Conservation (phyloP, 2,113 vertebrate species). For the Tetrao urogallus region DNA sequence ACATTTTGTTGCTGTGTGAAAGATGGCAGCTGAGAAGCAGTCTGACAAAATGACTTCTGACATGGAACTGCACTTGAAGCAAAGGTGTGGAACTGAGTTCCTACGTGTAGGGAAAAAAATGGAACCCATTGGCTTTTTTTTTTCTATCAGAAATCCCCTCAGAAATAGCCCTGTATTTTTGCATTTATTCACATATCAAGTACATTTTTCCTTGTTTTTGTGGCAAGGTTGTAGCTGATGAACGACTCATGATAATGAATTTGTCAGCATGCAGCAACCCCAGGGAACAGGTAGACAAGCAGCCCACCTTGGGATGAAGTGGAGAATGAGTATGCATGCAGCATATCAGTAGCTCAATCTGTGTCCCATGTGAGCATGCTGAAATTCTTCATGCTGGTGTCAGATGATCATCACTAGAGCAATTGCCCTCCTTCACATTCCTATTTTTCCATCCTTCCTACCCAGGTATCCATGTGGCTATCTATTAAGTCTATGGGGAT, state of each 20-base stretch:
- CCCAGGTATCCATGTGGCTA: not conserved
- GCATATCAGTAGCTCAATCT: accelerated
- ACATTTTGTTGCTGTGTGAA: not conserved
- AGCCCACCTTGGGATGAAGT: not conserved
- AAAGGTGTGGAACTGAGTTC: too few species aligned
- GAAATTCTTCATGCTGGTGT: not conserved
- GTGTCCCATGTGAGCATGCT: not conserved
- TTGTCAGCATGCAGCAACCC: not conserved
- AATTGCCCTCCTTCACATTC: not conserved
- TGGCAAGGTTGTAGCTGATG: not conserved
- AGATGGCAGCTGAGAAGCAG: not conserved
- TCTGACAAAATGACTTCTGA: not conserved
- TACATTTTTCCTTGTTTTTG: not conserved
- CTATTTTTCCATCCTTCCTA: not conserved
- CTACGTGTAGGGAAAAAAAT: not conserved
- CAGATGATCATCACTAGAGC: not conserved
- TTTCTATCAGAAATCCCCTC: not conserved
- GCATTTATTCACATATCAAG: not conserved
- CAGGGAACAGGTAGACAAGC: not conserved
- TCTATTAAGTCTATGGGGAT: accelerated
- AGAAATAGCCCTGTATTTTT: not conserved
- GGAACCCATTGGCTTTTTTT: not conserved
- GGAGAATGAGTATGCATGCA: not conserved
- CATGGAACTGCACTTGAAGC: not conserved
- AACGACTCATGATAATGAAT: not conserved